Evolutionary conservation across 1,140 invertebrate genomes (phyloP), one percentile per base, ranked within the genome.

Genomic region (Trichoplusia ni): DNA sequence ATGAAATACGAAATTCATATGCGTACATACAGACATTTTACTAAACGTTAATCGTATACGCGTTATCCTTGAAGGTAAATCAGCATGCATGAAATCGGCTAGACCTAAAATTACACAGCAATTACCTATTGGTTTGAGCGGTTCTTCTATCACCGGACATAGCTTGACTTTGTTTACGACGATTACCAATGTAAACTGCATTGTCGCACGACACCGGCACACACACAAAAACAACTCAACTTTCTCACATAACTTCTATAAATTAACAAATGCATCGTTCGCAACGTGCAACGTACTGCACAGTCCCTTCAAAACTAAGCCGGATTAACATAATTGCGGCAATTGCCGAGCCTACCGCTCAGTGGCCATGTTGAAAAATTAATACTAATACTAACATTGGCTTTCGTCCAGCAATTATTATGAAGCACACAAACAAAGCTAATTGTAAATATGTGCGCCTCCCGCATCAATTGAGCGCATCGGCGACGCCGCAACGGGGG

Each of bases 141-240:
- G 71, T 69, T 82, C 84, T 67, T 87, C 87, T 49, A 73, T 53
- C 49, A 84, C 80, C 49, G 86, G 82, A 75, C 86, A 89, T 76
- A 89, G 72, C 64, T 82, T 78, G 60, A 89, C 81, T 75, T 76
- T 86, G 75, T 88, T 90, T 67, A 89, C 83, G 62, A 90, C 82
- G 67, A 90, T 89, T 49, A 90, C 86, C 64, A 90, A 65, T 31
- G 88, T 90, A 79, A 81, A 90, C 78, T 90, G 84, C 88, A 90
- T 90, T 71, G 74, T 86, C 63, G 25, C 75, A 70, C 59, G 60
- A 56, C 67, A 75, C 76, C 69, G 31, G 29, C 70, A 77, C 80
- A 73, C 35, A 56, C 65, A 75, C 73, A 75, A 67, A 64, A 64
- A 64, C 67, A 66, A 64, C 40, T 4, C 53, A 63, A 79, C 66